These are phyloP conservation scores for Nineta flava DNA, from an alignment of 2,888 invertebrate genomes.

Conservation along the genomic window DNA sequence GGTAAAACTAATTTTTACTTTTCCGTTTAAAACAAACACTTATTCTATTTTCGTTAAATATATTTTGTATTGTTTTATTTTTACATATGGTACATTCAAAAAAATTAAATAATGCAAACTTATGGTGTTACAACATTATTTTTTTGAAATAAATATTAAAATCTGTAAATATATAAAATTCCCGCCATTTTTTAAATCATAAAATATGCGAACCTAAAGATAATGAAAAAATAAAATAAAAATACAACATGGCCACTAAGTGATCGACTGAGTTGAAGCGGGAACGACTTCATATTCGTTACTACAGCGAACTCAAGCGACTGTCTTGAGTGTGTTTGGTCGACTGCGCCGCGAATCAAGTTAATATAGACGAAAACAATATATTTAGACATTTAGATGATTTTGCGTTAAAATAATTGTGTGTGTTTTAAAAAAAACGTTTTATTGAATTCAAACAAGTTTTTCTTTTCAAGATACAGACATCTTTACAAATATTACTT, in stretches of 20 bases:
- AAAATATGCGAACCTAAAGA: too few species aligned
- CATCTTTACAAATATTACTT: neutral
- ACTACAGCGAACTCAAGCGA: slow-evolving; percentile 13
- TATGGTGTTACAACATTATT: too few species aligned
- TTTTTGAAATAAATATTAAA: neutral
- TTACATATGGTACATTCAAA: too few species aligned
- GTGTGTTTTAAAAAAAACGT: neutral
- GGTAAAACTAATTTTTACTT: too few species aligned
- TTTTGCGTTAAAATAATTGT: slow-evolving; percentile 5
- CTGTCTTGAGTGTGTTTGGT: slow-evolving; percentile 39
- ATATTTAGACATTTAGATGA: slow-evolving; percentile 6
- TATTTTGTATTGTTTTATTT: too few species aligned
- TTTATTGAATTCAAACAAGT: neutral
- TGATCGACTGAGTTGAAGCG: slow-evolving; percentile 6
- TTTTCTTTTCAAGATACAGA: neutral
- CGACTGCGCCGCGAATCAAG: slow-evolving; percentile 41
- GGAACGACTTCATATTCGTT: slow-evolving; percentile 5
- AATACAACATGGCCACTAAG: neutral
- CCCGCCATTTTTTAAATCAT: too few species aligned
- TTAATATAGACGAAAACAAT: slow-evolving; percentile 10
- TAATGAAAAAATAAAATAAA: too few species aligned
- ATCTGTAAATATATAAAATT: neutral
- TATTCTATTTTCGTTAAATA: too few species aligned
- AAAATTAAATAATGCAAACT: too few species aligned
- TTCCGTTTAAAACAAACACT: too few species aligned